Evolutionary conservation across 1,140 invertebrate genomes (phyloP).

Genomic region (Drosophila arizonae): DNA sequence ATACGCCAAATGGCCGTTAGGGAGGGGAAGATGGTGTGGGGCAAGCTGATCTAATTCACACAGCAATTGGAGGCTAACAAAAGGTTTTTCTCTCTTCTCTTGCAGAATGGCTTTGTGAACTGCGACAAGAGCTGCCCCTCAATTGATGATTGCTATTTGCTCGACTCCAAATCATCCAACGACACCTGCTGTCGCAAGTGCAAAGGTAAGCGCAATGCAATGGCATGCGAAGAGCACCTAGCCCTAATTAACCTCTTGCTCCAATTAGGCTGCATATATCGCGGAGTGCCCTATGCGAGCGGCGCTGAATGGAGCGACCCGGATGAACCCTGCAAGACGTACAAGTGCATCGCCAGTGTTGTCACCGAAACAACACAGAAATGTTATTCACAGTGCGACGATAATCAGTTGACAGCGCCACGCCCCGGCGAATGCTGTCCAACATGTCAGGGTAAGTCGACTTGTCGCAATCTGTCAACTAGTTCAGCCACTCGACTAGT

Average conservation of each 20-base stretch:
- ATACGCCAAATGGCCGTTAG: slow-evolving; percentile 42
- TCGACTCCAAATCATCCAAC: slow-evolving; percentile 84
- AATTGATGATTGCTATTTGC: slow-evolving; percentile 87
- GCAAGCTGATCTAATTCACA: neutral
- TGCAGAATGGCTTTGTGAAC: slow-evolving; percentile 89
- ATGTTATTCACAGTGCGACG: slow-evolving; percentile 92
- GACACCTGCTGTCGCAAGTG: slow-evolving; percentile 87
- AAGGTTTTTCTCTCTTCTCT: slow-evolving; percentile 3
- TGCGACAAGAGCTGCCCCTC: slow-evolving; percentile 87
- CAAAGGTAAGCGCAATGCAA: slow-evolving; percentile 85
- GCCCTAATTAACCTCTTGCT: neutral
- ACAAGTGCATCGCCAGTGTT: slow-evolving; percentile 91
- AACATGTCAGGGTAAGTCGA: slow-evolving; percentile 87
- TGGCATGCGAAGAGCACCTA: neutral
- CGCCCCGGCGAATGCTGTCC: slow-evolving; percentile 91
- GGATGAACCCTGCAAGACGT: slow-evolving; percentile 87
- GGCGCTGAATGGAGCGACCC: slow-evolving; percentile 90
- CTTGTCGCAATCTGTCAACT: slow-evolving; percentile 19
- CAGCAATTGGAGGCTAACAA: neutral
- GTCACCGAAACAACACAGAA: slow-evolving; percentile 90
- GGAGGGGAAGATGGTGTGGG: too few species aligned
- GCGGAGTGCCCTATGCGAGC: slow-evolving; percentile 88
- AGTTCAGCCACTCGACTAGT: slow-evolving; percentile 28
- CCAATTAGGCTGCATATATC: slow-evolving; percentile 88
- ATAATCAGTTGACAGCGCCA: slow-evolving; percentile 86